Evolutionary conservation across 30 jellyfish, hydroid and myxozoan genomes (phyloP), one percentile per base, ranked within the genome.

Genomic region (Aurelia sp.): DNA sequence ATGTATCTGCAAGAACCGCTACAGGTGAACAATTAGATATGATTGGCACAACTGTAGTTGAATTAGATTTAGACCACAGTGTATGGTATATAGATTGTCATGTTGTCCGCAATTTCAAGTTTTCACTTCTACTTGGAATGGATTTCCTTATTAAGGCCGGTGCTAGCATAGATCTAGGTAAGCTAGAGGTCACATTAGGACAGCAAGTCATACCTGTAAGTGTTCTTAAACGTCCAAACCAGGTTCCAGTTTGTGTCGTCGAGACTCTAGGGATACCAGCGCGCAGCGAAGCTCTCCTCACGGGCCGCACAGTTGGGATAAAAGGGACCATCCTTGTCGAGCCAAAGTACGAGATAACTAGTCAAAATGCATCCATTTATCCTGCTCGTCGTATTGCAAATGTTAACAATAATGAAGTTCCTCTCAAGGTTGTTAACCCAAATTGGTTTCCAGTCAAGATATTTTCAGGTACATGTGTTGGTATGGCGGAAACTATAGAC

Each of bases 281-380:
- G 15, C 71, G 82, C 48, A 72, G 82, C 13, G 82, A 72, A 50
- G 71, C 82, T 17, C 67, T 72, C 27, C 67, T 72, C 3, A 24
- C 3, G 4, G 2, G 67, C 8, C 8, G 1, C 15, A 41, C 38
- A 0, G 1, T 5, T 30, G 82, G 82, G 73, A 40, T 78, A 40
- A 0, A 4, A 0, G 89, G 79, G 18, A 78, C 80, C 6, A 80
- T 78, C 22, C 44, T 63, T 11, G 89, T 78, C 64, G 89, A 78
- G 80, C 89, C 69, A 19, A 78, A 63, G 89, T 78, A 78, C 70
- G 89, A 78, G 80, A 44, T 78, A 78, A 12, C 80, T 4, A 5
- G 70, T 4, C 44, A n/a, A n/a, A n/a, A n/a, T n/a, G n/a, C 44
- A 35, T 35, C 4, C 44, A n/a, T 35, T 3, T 35, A 35, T 35